A percentile compares a stretch with the other conserved stretches of the same genome.
phyloP scores from a whole-genome alignment of 2,113 vertebrate genomes.

The Pseudorhombus dupliciocellatus region DNA sequence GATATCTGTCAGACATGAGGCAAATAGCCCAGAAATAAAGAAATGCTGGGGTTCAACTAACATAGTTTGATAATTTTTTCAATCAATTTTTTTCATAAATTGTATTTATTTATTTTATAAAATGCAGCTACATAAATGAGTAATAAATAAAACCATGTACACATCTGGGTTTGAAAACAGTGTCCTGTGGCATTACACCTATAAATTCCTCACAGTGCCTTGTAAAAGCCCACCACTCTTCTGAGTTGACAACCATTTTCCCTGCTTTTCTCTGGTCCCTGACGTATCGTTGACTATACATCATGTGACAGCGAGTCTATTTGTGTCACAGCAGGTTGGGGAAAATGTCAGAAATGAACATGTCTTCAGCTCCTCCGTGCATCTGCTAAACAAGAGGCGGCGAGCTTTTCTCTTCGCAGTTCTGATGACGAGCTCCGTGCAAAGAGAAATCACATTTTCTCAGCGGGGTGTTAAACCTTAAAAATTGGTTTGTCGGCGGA shows the following conservation, averaged over 20 bases:
- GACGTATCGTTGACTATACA: constrained; percentile 57
- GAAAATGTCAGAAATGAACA: constrained; percentile 66
- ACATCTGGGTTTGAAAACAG: not conserved
- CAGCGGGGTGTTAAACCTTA: constrained; percentile 3
- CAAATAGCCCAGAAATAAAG: not conserved
- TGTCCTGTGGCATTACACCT: constrained; percentile 11
- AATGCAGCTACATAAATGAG: not conserved
- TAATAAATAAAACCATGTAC: not conserved
- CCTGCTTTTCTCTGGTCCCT: constrained; percentile 14
- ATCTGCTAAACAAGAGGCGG: constrained; percentile 66
- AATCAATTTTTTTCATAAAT: too few relatives aligned
- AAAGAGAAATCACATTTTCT: not conserved
- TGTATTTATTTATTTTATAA: too few relatives aligned
- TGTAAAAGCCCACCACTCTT: constrained; percentile 28
- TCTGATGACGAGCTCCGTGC: constrained; percentile 19
- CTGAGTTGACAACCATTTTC: constrained; percentile 1
- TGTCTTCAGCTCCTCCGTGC: constrained; percentile 57
- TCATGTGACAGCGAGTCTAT: constrained; percentile 74
- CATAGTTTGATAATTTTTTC: too few relatives aligned
- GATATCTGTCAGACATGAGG: not conserved
- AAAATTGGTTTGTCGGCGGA: constrained; percentile 11
- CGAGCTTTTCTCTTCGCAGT: constrained; percentile 34
- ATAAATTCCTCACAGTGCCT: constrained; percentile 9
- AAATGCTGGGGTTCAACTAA: not conserved
- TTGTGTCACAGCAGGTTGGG: constrained; percentile 74